A percentile compares a stretch with the other conserved stretches of the same genome.
Evolutionary conservation across 2,888 invertebrate genomes (phyloP).

Genomic region (Cartodere bifasciata): DNA sequence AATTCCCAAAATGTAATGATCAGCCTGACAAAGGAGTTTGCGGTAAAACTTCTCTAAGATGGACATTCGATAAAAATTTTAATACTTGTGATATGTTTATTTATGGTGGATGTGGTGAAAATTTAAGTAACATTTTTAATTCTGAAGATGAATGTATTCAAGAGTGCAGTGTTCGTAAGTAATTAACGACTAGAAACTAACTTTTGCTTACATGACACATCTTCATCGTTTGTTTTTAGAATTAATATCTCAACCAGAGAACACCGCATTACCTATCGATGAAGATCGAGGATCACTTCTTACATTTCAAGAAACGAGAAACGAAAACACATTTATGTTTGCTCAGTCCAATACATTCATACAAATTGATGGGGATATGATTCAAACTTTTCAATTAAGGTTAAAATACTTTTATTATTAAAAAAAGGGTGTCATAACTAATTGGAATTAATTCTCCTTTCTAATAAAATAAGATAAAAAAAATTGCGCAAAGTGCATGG

Average conservation of each 20-base stretch:
- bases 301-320: conserved; percentile 75
- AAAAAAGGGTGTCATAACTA: too few species aligned
- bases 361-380: conserved; percentile 80
- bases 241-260: conserved; percentile 4
- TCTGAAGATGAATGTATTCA: conserved; percentile 52
- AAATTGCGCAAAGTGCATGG: too few species aligned
- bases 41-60: conserved; percentile 52
- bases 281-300: conserved; percentile 65
- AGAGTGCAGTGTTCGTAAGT: conserved; percentile 46
- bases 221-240: too few species aligned
- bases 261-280: conserved; percentile 50
- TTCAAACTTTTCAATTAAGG: conserved; percentile 82
- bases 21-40: conserved; percentile 45
- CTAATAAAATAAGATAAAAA: too few species aligned
- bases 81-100: conserved; percentile 48
- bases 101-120: conserved; percentile 59
- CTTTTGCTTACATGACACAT: too few species aligned
- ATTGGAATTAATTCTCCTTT: too few species aligned
- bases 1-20: too few species aligned
- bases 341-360: conserved; percentile 84
- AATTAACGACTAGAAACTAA: too few species aligned
- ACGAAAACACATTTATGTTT: conserved; percentile 81
- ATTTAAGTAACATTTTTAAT: conserved; percentile 52
- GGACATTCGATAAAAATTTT: conserved; percentile 48
- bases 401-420: conserved; percentile 29